A percentile compares a stretch with the other conserved stretches of the same genome.
Evolutionary conservation across 2,113 vertebrate genomes (phyloP).

Genomic region (Pseudorhombus dupliciocellatus): DNA sequence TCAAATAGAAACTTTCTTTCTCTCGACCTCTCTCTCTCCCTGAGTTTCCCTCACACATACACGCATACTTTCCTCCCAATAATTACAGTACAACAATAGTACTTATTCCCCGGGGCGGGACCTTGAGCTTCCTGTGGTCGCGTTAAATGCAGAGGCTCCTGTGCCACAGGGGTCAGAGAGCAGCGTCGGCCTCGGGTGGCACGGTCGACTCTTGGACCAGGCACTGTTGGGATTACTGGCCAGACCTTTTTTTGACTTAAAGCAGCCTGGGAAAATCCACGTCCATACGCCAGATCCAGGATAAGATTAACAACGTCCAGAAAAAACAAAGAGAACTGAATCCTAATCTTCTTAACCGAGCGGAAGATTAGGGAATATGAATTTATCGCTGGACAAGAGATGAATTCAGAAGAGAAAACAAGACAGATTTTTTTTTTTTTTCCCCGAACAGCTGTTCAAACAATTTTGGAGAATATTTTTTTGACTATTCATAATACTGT

Average conservation of each 20-base stretch:
- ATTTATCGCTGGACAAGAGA: slow-evolving; percentile 25
- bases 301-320: slow-evolving; percentile 27
- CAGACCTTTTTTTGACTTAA: slow-evolving; percentile 19
- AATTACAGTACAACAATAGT: slow-evolving; percentile 60
- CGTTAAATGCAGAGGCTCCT: slow-evolving; percentile 52
- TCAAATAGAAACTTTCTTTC: slow-evolving; percentile 15
- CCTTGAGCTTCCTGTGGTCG: slow-evolving; percentile 62
- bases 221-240: slow-evolving; percentile 35
- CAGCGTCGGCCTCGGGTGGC: slow-evolving; percentile 44
- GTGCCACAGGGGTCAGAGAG: slow-evolving; percentile 52
- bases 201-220: slow-evolving; percentile 33
- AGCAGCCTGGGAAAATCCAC: slow-evolving; percentile 45
- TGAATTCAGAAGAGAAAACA: slow-evolving; percentile 22
- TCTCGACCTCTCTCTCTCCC: neutral
- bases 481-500: neutral
- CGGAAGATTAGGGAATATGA: slow-evolving; percentile 42
- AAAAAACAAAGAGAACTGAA: slow-evolving; percentile 19
- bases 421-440: slow-evolving; percentile 39
- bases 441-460: slow-evolving; percentile 22
- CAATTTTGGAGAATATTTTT: neutral
- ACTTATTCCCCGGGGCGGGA: slow-evolving; percentile 53
- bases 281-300: slow-evolving; percentile 25
- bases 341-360: slow-evolving; percentile 38
- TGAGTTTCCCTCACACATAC: neutral
- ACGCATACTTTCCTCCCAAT: slow-evolving; percentile 42